Conservation (phyloP, 2,113 vertebrate species). For the Hipposideros armiger region DNA sequence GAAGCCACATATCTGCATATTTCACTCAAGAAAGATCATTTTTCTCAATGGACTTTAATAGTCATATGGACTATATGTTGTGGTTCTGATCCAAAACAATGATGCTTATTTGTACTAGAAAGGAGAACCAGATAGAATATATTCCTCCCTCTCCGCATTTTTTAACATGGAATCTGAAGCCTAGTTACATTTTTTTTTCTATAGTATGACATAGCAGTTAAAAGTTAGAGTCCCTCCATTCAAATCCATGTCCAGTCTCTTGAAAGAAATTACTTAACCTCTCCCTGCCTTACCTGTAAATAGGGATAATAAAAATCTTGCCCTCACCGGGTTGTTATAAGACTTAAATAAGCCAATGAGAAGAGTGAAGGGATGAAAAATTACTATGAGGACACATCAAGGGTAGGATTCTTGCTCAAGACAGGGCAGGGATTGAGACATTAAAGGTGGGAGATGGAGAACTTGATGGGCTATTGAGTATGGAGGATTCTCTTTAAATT, state of each 20-base stretch:
- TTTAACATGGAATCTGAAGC: not conserved
- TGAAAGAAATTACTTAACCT: conserved; percentile 6
- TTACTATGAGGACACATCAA: not conserved
- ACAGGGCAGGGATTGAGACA: not conserved
- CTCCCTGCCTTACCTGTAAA: not conserved
- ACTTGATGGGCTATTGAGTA: not conserved
- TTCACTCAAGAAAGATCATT: conserved; percentile 26
- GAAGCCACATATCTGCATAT: not conserved
- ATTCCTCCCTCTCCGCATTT: not conserved
- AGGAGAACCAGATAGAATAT: not conserved
- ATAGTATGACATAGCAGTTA: not conserved
- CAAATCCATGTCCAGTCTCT: not conserved
- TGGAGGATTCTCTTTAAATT: not conserved
- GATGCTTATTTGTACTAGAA: not conserved
- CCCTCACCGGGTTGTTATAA: not conserved
- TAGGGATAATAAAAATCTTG: not conserved
- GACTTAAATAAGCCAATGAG: not conserved
- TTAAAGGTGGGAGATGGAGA: not conserved
- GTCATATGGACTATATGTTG: not conserved
- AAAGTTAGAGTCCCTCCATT: not conserved
- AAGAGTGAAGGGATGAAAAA: not conserved
- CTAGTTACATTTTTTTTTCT: not conserved
- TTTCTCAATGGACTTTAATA: not conserved
- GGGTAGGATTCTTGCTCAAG: not conserved
- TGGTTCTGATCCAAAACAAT: not conserved